Percentiles rank a stretch among this genome's conserved stretches.
Evolutionary conservation across 2,113 vertebrate genomes (phyloP).

Genomic region (Synodontis membranacea): DNA sequence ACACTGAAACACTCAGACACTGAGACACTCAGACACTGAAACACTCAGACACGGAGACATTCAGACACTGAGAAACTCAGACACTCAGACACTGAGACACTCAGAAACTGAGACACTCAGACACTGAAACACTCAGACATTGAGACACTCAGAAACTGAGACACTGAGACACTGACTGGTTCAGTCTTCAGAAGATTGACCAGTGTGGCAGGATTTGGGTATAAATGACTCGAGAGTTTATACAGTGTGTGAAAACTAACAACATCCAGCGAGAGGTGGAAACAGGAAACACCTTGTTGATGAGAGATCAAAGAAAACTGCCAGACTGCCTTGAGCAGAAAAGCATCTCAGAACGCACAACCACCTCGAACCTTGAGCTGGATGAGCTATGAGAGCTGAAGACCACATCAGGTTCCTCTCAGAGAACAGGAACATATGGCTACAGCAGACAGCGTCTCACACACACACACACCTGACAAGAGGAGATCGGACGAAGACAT

Average conservation of each 20-base stretch:
- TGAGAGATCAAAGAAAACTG: background rate
- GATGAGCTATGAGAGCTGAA: background rate
- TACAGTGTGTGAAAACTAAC: no score
- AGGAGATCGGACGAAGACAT: background rate
- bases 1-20: no score
- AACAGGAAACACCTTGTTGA: background rate
- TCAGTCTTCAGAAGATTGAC: no score
- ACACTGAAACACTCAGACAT: no score
- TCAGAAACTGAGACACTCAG: no score
- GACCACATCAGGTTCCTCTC: background rate
- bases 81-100: no score
- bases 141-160: no score
- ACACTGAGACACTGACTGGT: no score
- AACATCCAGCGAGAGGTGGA: background rate
- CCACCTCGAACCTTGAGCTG: background rate
- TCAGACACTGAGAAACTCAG: no score
- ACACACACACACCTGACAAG: background rate
- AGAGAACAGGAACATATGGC: background rate
- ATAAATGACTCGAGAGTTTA: no score
- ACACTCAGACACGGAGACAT: no score
- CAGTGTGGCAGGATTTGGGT: background rate
- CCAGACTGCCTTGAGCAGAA: background rate
- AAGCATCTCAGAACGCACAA: background rate
- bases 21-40: no score
- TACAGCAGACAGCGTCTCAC: background rate